Evolutionary conservation across 2,888 invertebrate species (phyloP), one percentile per base, ranked within the genome.

Genomic region (Lepidochrysops patricia): DNA sequence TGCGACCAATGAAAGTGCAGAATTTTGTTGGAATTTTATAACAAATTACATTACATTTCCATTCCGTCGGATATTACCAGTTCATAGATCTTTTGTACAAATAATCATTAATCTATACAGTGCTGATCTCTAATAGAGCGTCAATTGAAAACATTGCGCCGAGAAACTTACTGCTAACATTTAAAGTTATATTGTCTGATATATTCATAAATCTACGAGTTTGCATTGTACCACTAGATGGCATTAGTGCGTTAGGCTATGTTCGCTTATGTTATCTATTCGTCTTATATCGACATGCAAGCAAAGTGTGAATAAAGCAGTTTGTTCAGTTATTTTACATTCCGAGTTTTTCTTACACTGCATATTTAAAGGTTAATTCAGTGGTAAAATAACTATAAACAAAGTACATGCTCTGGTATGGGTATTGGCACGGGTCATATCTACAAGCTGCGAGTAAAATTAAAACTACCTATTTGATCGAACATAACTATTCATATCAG

Each of bases 401-500:
- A n/a, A n/a, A n/a, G n/a, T 43, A 43, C 9, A 29, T 29, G 25
- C 13, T 13, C 52, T 27, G 52, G 32, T 15, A 29, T 52, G 54
- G 12, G 25, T 2, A 32, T 54, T 54, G 54, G 54, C 54, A 54
- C 29, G n/a, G 32, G 54, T 54, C 4, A 7, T 29, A 48, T 23
- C 23, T 58, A 58, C 57, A 66, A 64, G 59, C 63, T 57, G 63
- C 63, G 43, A 58, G 58, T 61, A 61, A 63, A 60, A 61, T 60
- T 57, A 61, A 43, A 61, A 57, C n/a, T n/a, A n/a, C 61, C 49
- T 58, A 57, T 77, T 80, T 80, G 80, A 77, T 80, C 79, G 70
- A 72, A 72, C 68, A 73, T 75, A 72, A 63, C 56, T 61, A 64
- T 62, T 63, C 61, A 65, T 62, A 67, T 66, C 76, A 83, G 82